Evolutionary conservation across 2,888 invertebrate species (phyloP), one percentile per base, ranked within the genome.

Genomic region (Automeris io): DNA sequence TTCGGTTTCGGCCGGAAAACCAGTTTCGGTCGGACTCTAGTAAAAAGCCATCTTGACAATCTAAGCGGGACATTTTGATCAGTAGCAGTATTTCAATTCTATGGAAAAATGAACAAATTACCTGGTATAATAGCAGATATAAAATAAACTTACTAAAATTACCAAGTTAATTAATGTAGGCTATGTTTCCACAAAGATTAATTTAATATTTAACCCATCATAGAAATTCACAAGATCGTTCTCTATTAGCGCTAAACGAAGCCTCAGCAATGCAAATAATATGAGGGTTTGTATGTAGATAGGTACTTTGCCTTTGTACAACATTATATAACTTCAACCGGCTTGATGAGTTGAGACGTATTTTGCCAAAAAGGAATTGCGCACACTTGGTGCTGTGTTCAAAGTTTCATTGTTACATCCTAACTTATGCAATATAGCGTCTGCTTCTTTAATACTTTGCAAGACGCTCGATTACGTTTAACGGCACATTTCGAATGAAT

Each of bases 361-460:
- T 70, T 72, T 63, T 54, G 63, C 65, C 67, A 66, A 68, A 66
- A 70, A 77, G 74, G 70, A 73, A 79, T 77, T 68, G 74, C 62
- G 75, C 77, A 71, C 81, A 82, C 78, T 80, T 70, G 77, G 71
- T 68, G 74, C 70, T 70, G 64, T 67, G 65, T 68, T 69, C 75
- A 70, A 83, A 83, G 72, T 83, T 85, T 70, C 82, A 82, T 74
- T 83, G 81, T 81, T 70, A 83, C 78, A 78, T 78, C 79, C 73
- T 70, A 85, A 85, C 83, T 85, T 85, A 79, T 77, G 83, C 82
- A 82, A 82, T 85, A 83, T 81, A 77, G 70, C 76, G 77, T 78
- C 73, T 74, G 78, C 77, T 78, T 77, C 78, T 78, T 81, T 83
- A 80, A 83, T 83, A 83, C 85, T 83, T 86, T 82, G 74, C 70